Base-by-base conservation (phyloP, 2,113 vertebrate genomes). In the Psettodes erumei region DNA sequence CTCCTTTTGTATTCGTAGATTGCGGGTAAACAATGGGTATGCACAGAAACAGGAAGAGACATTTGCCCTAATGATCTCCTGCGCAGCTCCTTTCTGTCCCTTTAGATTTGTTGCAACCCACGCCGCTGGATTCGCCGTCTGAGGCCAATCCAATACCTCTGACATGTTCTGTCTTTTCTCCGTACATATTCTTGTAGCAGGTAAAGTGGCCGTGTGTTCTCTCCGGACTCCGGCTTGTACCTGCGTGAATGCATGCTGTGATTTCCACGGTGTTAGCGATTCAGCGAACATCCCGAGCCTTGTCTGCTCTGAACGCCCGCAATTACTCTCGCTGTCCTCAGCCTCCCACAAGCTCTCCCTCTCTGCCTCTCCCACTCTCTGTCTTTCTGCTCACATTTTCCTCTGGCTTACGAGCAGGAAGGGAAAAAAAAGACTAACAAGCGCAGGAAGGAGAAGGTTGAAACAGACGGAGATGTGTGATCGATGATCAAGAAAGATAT, bases 281-380 rank as follows among this genome's bases (percentile, higher is more conserved):
- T 91, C 86, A 82, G 78, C 5, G 77, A 85, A 87, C 86, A 90
- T 82, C 86, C 80, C 78, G 8, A 67, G 71, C 62, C 88, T 77
- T 84, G 85, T 91, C 91, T 86, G 73, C 82, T 72, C 42, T 48
- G 79, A 86, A 83, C 84, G 81, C 84, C 79, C 76, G 84, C 87
- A 87, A 90, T 90, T 90, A 88, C 88, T 90, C 81, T 86, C 65
- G 10, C 84, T 83, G 74, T 89, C 84, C 77, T 75, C 77, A 13
- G 37, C 33, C 71, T 55, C 60, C 73, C 71, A 47, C 66, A 27
- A 23, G 55, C 81, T 74, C 79, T 40, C 55, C 68, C 42, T 62
- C 28, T 47, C 81, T 64, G 30, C 38, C 61, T 56, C 77, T 66
- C 50, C 5, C 25, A 5, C 76, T 68, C 68, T 61, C 68, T 77